Conservation (phyloP, 2,888 invertebrate genomes). For the Antheraea yamamai region DNA sequence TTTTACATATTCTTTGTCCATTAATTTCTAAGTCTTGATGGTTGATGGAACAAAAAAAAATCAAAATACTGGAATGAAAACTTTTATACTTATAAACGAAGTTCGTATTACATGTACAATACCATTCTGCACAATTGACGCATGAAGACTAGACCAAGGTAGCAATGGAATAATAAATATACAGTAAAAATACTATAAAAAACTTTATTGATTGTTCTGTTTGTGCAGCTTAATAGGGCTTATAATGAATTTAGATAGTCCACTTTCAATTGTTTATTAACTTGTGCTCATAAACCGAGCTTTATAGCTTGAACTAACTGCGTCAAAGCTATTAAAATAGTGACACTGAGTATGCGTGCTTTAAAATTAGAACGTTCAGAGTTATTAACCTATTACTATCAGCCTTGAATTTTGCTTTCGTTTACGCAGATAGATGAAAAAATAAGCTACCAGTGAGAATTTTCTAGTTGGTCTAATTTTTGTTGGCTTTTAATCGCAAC, state of each 20-base stretch:
- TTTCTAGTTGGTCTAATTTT: not conserved
- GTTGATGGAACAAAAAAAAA: too few relatives aligned
- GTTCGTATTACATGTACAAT: not conserved
- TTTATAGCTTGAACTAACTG: constrained; percentile 32
- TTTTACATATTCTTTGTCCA: too few relatives aligned
- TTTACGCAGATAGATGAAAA: constrained; percentile 6
- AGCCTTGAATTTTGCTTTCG: constrained; percentile 3
- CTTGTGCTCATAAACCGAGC: constrained; percentile 33
- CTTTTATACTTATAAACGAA: not conserved
- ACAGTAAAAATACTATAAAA: constrained; percentile 13
- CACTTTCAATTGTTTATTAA: constrained; percentile 33
- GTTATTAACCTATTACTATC: constrained; percentile 18
- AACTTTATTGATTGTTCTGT: constrained; percentile 19
- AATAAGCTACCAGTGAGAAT: not conserved
- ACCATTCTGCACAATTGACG: not conserved
- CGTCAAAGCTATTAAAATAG: constrained; percentile 27
- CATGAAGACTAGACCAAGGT: not conserved
- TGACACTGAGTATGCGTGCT: constrained; percentile 20
- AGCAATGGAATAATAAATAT: constrained; percentile 7
- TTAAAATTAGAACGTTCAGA: constrained; percentile 17
- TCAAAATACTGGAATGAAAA: not conserved
- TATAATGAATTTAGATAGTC: constrained; percentile 25
- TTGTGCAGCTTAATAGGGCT: constrained; percentile 17
- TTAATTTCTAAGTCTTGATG: too few relatives aligned
- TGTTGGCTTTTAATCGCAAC: not conserved